These are phyloP conservation scores for Monochamus saltuarius DNA, from an alignment of 1,140 invertebrate genomes.

Conservation along the genomic window DNA sequence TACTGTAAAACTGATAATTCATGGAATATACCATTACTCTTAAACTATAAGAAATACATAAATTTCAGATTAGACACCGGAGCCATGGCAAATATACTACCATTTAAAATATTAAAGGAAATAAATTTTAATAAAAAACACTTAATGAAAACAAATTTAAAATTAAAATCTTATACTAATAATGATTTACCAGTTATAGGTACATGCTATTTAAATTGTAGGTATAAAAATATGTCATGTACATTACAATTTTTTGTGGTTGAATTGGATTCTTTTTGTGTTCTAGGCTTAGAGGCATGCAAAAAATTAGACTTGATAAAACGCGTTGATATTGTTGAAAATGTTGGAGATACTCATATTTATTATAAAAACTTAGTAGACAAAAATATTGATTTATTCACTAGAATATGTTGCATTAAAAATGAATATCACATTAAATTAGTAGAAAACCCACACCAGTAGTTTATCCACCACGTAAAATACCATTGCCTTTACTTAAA, in stretches of 20 bases:
- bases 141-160: conserved; percentile 5
- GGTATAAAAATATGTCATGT: conserved; percentile 14
- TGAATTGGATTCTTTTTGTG: background rate
- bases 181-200: conserved; percentile 8
- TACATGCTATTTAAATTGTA: conserved; percentile 3
- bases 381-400: conserved; percentile 6
- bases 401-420: conserved; percentile 2
- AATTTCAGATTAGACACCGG: conserved; percentile 16
- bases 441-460: conserved; percentile 15
- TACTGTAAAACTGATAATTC: background rate
- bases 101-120: conserved; percentile 10
- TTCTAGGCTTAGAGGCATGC: background rate
- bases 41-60: background rate
- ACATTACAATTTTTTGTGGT: conserved; percentile 22
- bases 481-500: conserved; percentile 14
- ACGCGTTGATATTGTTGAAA: conserved; percentile 7
- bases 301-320: conserved; percentile 21
- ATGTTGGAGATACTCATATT: background rate
- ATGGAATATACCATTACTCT: background rate
- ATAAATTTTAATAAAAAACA: conserved; percentile 1
- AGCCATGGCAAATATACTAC: conserved; percentile 11
- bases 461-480: conserved; percentile 20
- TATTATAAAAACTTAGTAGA: background rate
- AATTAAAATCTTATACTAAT: conserved; percentile 23
- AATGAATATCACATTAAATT: conserved; percentile 15